Base-by-base conservation (phyloP, 2,797 vertebrate genomes). In the Huso huso region DNA sequence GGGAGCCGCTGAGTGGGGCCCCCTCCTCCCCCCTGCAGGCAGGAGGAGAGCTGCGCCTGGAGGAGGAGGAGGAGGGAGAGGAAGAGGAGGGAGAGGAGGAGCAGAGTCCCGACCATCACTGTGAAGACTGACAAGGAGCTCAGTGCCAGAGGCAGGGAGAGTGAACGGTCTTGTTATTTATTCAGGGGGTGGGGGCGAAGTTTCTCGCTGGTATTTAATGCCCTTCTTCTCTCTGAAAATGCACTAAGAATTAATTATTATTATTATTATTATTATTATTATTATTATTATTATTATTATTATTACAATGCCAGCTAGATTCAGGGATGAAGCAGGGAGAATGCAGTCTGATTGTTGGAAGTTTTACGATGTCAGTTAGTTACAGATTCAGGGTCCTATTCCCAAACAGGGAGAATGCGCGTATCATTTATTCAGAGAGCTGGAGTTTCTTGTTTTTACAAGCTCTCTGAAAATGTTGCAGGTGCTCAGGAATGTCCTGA, bases 41-140 rank as follows among this genome's bases (percentile, higher is more conserved):
- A 89, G 64, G 82, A 72, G 66, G 81, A 81, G 74, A 91, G 79
- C 82, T 87, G 88, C 74, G 83, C 81, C 76, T 91, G 89, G 74
- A 91, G 86, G 70, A 90, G 77, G 72, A 49, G 2, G 3, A 90
- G 78, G 62, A 90, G 77, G 66, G 23, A 37, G n/a, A 11, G 18
- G 10, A 6, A 6, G 48, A 88, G 73, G 74, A 88, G 76, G 68
- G 90, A 77, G 2, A 84, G 87, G 13, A 89, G 81, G 10, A 91
- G 77, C 74, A 89, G 75, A 2, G 87, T 90, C 87, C 88, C 88
- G 77, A 89, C 78, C 88, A 89, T 90, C 85, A 75, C 75, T 76
- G 50, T 51, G 23, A 2, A 59, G 69, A 68, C 62, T 69, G 67
- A 70, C 70, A 71, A 71, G 71, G 70, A 72, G 4, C 23, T 37